Evolutionary conservation across 2,113 vertebrate genomes (phyloP).

Genomic region (Grammomys dolichurus): DNA sequence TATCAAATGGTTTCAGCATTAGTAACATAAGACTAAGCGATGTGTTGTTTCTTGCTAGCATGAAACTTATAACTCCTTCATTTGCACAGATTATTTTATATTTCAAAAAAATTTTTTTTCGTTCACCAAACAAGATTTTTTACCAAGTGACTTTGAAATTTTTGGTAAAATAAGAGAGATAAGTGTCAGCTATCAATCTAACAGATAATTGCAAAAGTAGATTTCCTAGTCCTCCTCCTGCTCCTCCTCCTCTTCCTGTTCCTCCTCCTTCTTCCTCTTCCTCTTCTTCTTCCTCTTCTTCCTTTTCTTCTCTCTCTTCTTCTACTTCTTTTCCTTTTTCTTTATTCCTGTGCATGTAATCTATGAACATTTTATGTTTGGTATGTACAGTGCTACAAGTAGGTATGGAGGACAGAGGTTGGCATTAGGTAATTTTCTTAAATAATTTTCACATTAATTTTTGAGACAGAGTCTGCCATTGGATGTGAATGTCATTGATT

Average conservation of each 20-base stretch:
- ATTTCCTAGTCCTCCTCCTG: neutral
- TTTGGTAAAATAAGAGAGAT: neutral
- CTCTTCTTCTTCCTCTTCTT: neutral
- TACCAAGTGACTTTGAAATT: neutral
- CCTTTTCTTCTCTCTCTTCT: neutral
- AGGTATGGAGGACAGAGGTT: no score
- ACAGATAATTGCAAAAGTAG: neutral
- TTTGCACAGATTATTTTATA: neutral
- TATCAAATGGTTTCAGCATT: neutral
- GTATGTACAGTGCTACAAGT: no score
- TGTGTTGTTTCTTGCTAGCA: neutral
- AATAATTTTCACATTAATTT: neutral
- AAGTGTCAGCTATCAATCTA: neutral
- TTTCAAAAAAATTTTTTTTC: neutral
- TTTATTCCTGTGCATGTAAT: neutral
- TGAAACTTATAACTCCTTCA: neutral
- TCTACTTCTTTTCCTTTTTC: neutral
- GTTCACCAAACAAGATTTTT: neutral
- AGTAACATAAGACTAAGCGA: neutral
- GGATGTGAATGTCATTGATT: neutral
- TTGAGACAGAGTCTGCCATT: neutral
- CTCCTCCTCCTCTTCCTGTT: neutral
- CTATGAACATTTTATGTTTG: neutral
- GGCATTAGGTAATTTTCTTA: neutral
- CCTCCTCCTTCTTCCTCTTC: neutral